Base-by-base conservation (phyloP, 2,113 vertebrate species). In the Rafetus swinhoei region DNA sequence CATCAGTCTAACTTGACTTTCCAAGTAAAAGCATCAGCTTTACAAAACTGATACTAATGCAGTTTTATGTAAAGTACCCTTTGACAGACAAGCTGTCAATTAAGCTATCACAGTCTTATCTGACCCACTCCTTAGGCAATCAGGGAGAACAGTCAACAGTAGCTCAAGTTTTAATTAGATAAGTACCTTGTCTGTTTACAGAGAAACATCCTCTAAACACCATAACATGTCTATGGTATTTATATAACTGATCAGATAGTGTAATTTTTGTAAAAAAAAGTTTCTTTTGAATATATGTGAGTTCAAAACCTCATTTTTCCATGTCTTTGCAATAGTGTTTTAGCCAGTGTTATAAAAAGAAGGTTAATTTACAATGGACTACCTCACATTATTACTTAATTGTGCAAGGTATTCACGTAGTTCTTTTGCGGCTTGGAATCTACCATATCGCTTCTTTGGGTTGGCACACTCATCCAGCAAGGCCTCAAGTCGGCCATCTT, bases 391-490 rank as follows among this genome's bases (percentile, higher is more conserved):
- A 90, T 98, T 98, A 89, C 98, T 98, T 83, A 99, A 95, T 79
- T 99, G 99, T 95, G 99, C 99, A 89, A 99, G 98, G 97, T 99
- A 99, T 79, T 99, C 99, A 5, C 99, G 98, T 94, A 99, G 98
- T 82, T 99, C 99, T 95, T 98, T 99, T 15, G 99, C 99, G 0
- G 99, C 99, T 90, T 99, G 99, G 97, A 99, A 99, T 86, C 99
- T 98, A 22, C 99, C 99, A 1, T 98, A 99, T 84, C 97, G 98
- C 95, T 98, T 99, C 98, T 99, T 99, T 97, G 99, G 99, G 97
- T 98, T 98, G 98, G 99, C 98, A 97, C 99, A 99, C 98, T 99
- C 99, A 86, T 99, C 99, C 97, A 99, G 97, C 98, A 99, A 98
- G 96, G 98, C 98, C 91, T 98, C 98, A 0, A 99, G 99, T 25